phyloP scores from a whole-genome alignment of 2,888 invertebrate species.

The Lordiphosa fenestrarum region DNA sequence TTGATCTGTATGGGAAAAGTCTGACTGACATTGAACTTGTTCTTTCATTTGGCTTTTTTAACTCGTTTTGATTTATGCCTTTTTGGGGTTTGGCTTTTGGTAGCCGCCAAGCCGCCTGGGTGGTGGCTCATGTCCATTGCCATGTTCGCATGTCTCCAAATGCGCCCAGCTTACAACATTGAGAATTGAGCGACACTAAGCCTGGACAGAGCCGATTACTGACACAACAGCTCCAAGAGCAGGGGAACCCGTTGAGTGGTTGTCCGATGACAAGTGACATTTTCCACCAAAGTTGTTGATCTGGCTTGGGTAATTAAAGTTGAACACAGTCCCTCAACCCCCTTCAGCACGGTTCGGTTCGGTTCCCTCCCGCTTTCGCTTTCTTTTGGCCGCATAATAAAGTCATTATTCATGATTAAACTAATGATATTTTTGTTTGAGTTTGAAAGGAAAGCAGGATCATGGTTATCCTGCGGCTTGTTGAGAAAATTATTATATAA shows the following conservation, averaged over 20 bases:
- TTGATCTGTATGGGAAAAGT: too few species aligned
- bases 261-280: slow-evolving; percentile 2
- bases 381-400: slow-evolving; percentile 4
- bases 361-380: too few species aligned
- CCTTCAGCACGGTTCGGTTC: too few species aligned
- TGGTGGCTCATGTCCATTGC: slow-evolving; percentile 43
- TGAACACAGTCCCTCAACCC: too few species aligned
- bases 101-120: slow-evolving; percentile 28
- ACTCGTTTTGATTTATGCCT: neutral
- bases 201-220: slow-evolving; percentile 68
- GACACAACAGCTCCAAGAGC: slow-evolving; percentile 30
- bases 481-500: slow-evolving; percentile 11
- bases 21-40: too few species aligned
- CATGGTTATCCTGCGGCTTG: slow-evolving; percentile 10
- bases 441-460: neutral
- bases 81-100: neutral
- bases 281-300: neutral
- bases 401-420: slow-evolving; percentile 17
- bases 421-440: slow-evolving; percentile 2
- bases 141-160: slow-evolving; percentile 55
- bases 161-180: slow-evolving; percentile 65
- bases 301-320: too few species aligned
- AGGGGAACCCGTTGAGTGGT: neutral
- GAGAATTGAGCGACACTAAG: slow-evolving; percentile 71
- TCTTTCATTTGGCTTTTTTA: too few species aligned